Percentiles rank a stretch among this genome's conserved stretches.
Evolutionary conservation across 2,113 vertebrate species (phyloP).

Genomic region (Entosphenus tridentatus): DNA sequence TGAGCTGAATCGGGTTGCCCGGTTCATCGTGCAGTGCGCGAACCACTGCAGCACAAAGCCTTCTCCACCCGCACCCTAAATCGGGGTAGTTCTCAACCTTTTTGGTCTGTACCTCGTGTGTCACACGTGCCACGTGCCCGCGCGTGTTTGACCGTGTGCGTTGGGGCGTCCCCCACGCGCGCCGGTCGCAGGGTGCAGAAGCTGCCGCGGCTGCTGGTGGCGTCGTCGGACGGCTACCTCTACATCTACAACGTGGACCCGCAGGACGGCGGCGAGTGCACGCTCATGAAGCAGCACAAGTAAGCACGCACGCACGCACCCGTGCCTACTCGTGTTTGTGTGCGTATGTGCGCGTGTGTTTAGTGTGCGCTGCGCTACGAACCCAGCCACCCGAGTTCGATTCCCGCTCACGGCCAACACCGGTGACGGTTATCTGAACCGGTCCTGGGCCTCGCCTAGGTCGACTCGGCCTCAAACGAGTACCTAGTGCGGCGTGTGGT

Average conservation of each 20-base stretch:
- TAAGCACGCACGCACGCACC: slow-evolving; percentile 17
- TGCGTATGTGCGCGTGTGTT: background rate
- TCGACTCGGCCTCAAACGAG: too few relatives aligned
- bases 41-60: too few relatives aligned
- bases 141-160: too few relatives aligned
- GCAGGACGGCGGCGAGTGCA: slow-evolving; percentile 86
- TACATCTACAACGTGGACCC: slow-evolving; percentile 97
- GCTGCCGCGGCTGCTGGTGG: slow-evolving; percentile 72
- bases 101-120: too few relatives aligned
- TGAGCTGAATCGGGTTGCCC: too few relatives aligned
- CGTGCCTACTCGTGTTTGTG: background rate
- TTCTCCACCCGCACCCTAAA: too few relatives aligned
- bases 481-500: too few relatives aligned
- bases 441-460: too few relatives aligned
- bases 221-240: slow-evolving; percentile 72
- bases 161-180: background rate
- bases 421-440: background rate
- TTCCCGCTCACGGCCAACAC: background rate
- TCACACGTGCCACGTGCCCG: too few relatives aligned
- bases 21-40: too few relatives aligned
- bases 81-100: too few relatives aligned
- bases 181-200: slow-evolving; percentile 56
- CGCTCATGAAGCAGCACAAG: slow-evolving; percentile 95
- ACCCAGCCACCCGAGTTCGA: background rate
- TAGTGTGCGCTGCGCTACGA: background rate